phyloP scores from a whole-genome alignment of 2,888 invertebrate species.

The Periphyllus acericola region DNA sequence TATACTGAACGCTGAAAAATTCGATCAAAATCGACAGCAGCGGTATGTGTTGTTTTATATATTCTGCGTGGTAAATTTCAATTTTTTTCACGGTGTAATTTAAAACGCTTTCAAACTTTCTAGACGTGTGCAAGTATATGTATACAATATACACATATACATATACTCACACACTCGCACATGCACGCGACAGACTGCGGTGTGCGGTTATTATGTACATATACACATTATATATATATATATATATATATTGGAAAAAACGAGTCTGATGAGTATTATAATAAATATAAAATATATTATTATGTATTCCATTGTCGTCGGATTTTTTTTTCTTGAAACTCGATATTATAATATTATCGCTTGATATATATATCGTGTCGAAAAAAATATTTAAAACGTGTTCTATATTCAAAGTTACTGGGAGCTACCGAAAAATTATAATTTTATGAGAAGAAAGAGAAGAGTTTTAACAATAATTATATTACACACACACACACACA shows the following conservation, averaged over 20 bases:
- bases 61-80: background rate
- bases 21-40: background rate
- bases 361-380: conserved; percentile 13
- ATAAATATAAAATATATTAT: conserved; percentile 34
- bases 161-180: too few relatives aligned
- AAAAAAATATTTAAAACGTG: conserved; percentile 23
- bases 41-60: background rate
- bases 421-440: conserved; percentile 31
- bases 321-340: conserved; percentile 20
- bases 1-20: background rate
- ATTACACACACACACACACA: background rate
- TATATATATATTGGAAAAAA: background rate
- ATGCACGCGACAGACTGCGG: too few relatives aligned
- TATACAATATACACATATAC: too few relatives aligned
- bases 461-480: background rate
- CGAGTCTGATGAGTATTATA: conserved; percentile 23
- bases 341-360: conserved; percentile 34
- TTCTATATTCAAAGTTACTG: conserved; percentile 26
- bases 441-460: background rate
- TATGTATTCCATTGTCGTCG: background rate
- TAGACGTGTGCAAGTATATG: background rate
- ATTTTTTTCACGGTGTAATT: background rate
- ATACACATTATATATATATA: too few relatives aligned
- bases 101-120: background rate
- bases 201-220: too few relatives aligned